phyloP scores from a whole-genome alignment of 2,888 invertebrate genomes.

The Trichogramma evanescens region DNA sequence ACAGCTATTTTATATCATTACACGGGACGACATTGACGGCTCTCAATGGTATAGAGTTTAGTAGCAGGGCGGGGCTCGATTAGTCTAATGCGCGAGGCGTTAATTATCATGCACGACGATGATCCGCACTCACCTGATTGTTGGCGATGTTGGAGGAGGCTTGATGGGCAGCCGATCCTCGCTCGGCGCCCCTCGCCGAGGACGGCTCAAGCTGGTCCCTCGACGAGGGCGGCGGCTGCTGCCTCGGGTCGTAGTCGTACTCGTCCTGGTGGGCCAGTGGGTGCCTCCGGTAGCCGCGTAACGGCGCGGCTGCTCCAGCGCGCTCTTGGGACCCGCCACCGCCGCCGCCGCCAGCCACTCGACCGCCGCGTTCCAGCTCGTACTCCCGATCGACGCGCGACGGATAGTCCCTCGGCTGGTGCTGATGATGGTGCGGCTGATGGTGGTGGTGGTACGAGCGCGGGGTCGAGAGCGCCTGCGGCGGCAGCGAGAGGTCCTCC shows the following conservation, averaged over 20 bases:
- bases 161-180: constrained; percentile 18
- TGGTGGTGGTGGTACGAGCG: constrained; percentile 37
- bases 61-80: too few relatives aligned
- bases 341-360: not conserved
- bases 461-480: constrained; percentile 42
- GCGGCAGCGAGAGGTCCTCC: constrained; percentile 14
- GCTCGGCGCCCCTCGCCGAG: constrained; percentile 14
- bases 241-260: constrained; percentile 37
- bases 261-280: constrained; percentile 26
- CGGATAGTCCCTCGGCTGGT: constrained; percentile 15
- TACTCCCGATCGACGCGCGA: constrained; percentile 33
- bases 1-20: too few relatives aligned
- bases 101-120: too few relatives aligned
- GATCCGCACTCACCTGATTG: constrained; percentile 34
- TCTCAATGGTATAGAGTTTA: too few relatives aligned
- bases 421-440: constrained; percentile 27
- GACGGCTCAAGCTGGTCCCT: constrained; percentile 26
- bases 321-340: not conserved
- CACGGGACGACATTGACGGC: too few relatives aligned
- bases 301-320: not conserved
- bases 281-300: not conserved
- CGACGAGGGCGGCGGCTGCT: constrained; percentile 21
- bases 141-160: constrained; percentile 34
- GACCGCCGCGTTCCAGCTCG: constrained; percentile 19
- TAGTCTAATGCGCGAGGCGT: too few relatives aligned